phyloP scores from a whole-genome alignment of 2,797 vertebrate species.

The Sebastes trivittatus region DNA sequence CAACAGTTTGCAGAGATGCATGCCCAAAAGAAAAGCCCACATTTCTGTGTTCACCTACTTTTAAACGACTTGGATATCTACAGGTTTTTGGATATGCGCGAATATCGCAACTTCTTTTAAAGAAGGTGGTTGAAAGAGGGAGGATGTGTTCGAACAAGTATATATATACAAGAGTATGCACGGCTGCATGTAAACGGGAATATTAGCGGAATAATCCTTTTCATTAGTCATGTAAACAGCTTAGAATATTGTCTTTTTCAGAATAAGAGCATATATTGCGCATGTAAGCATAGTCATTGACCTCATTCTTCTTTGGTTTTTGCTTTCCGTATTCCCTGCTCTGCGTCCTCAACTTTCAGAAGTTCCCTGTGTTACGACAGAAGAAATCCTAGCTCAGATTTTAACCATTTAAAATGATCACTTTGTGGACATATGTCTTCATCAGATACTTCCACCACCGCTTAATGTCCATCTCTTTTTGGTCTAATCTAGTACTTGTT shows the following conservation, averaged over 20 bases:
- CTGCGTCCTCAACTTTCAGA: neutral
- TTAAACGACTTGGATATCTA: neutral
- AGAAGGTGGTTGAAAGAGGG: neutral
- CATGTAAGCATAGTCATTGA: neutral
- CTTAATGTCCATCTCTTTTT: neutral
- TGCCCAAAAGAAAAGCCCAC: neutral
- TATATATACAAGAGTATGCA: neutral
- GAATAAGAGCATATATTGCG: rapidly evolving
- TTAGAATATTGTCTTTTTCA: neutral
- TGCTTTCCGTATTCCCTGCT: neutral
- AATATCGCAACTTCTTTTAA: neutral
- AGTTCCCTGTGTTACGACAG: neutral
- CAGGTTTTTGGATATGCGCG: neutral
- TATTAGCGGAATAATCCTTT: too few relatives aligned
- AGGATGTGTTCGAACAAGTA: neutral
- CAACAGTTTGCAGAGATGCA: too few relatives aligned
- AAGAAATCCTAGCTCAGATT: neutral
- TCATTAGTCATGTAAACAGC: too few relatives aligned
- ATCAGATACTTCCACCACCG: slow-evolving; percentile 34
- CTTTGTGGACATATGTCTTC: neutral
- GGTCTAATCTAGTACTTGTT: slow-evolving; percentile 6
- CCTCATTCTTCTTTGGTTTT: neutral
- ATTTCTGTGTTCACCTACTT: neutral
- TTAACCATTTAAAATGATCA: slow-evolving; percentile 14
- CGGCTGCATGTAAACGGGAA: neutral